These are phyloP conservation scores for Geophilus truncorum DNA, from an alignment of 2,888 invertebrate genomes.

Conservation along the genomic window DNA sequence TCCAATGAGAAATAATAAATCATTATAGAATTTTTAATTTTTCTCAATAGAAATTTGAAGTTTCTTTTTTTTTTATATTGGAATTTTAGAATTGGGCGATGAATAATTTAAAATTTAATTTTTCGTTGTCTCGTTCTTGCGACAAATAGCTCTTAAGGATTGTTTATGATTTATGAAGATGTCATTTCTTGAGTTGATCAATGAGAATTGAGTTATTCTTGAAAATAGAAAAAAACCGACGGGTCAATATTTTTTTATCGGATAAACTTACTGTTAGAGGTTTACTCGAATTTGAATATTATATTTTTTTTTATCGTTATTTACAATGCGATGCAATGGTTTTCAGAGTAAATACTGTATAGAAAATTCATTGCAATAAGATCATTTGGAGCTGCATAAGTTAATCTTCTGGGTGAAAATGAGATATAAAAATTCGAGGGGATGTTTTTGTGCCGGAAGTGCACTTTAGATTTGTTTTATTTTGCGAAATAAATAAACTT, in stretches of 20 bases:
- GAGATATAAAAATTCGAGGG: no score
- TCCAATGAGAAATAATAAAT: not conserved
- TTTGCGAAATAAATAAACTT: no score
- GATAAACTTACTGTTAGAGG: not conserved
- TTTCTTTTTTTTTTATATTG: not conserved
- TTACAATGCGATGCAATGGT: no score
- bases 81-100: not conserved
- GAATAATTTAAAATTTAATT: not conserved
- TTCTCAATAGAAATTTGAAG: not conserved
- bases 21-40: not conserved
- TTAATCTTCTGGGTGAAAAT: no score
- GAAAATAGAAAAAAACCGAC: not conserved
- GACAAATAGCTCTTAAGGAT: not conserved
- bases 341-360: no score
- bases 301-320: no score
- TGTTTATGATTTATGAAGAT: not conserved
- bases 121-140: not conserved
- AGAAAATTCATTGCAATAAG: no score
- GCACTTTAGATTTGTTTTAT: no score
- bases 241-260: not conserved
- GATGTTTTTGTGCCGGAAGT: no score
- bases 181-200: not conserved
- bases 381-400: no score
- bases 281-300: no score
- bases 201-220: not conserved